Percentiles rank a stretch among this genome's conserved stretches.
These are phyloP conservation scores for Drosophila pallidifrons DNA, from an alignment of 1,140 invertebrate species.

Conservation along the genomic window DNA sequence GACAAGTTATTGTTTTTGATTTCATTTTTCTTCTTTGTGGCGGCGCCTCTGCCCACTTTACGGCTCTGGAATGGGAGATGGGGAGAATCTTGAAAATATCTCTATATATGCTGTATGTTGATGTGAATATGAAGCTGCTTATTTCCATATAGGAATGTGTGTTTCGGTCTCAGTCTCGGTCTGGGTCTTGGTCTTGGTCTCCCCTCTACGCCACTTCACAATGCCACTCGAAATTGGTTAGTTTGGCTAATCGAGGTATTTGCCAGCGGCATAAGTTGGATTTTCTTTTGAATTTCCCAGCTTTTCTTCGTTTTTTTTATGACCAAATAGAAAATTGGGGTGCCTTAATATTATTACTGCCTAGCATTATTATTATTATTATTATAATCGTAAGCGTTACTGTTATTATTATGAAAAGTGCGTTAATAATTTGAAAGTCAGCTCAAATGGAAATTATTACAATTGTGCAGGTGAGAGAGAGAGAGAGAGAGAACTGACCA, in stretches of 20 bases:
- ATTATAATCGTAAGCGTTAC: conserved; percentile 59
- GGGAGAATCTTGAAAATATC: background rate
- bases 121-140: conserved; percentile 53
- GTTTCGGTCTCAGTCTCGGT: too few relatives aligned
- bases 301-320: conserved; percentile 35
- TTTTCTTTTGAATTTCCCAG: conserved; percentile 45
- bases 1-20: conserved; percentile 83
- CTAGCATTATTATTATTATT: conserved; percentile 58
- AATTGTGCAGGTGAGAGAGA: conserved; percentile 9
- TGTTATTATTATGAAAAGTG: conserved; percentile 72
- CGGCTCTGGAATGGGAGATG: conserved; percentile 33
- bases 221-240: conserved; percentile 67
- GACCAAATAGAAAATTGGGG: conserved; percentile 59
- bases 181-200: background rate
- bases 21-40: conserved; percentile 76
- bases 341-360: conserved; percentile 65
- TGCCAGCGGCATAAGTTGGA: conserved; percentile 60
- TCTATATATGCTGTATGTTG: background rate
- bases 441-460: conserved; percentile 41
- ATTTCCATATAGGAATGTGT: conserved; percentile 69
- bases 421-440: conserved; percentile 42
- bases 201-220: background rate
- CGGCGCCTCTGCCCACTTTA: conserved; percentile 44
- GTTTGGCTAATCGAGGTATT: conserved; percentile 80
- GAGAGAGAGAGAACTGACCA: background rate